Evolutionary conservation across 2,888 invertebrate species (phyloP).

Genomic region (Leptinotarsa tumamoca): DNA sequence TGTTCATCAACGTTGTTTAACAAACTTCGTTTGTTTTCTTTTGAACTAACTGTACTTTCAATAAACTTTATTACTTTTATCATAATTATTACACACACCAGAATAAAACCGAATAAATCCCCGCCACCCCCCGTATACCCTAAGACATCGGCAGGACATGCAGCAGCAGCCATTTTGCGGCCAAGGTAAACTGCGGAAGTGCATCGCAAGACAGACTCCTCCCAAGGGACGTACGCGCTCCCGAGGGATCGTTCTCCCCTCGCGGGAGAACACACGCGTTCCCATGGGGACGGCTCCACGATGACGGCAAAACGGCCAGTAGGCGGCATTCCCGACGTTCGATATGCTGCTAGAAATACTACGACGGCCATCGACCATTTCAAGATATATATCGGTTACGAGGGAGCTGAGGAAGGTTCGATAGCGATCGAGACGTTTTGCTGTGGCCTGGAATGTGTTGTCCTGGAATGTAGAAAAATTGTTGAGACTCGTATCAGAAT

Average conservation of each 20-base stretch:
- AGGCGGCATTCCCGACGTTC: constrained; percentile 55
- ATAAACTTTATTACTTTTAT: no score
- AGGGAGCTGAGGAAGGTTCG: constrained; percentile 1
- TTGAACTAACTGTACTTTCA: no score
- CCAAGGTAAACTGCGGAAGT: constrained; percentile 57
- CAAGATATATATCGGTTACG: constrained; percentile 34
- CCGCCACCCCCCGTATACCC: constrained; percentile 7
- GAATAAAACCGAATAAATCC: neutral
- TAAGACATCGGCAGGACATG: constrained; percentile 22
- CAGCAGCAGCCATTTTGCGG: constrained; percentile 49
- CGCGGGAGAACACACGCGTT: constrained; percentile 66
- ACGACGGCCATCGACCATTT: constrained; percentile 62
- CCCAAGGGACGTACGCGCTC: constrained; percentile 66
- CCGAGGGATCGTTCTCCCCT: constrained; percentile 62
- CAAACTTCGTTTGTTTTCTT: no score
- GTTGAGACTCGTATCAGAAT: no score
- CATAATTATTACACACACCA: no score
- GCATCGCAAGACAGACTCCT: constrained; percentile 60
- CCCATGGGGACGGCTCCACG: constrained; percentile 70
- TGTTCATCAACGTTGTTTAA: no score
- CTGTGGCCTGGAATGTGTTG: neutral
- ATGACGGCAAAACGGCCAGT: constrained; percentile 61
- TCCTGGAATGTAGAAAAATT: no score
- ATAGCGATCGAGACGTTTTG: neutral
- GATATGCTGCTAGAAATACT: constrained; percentile 52